A percentile compares a stretch with the other conserved stretches of the same genome.
These are phyloP conservation scores for Riparia riparia DNA, from an alignment of 2,113 vertebrate genomes.

Conservation along the genomic window DNA sequence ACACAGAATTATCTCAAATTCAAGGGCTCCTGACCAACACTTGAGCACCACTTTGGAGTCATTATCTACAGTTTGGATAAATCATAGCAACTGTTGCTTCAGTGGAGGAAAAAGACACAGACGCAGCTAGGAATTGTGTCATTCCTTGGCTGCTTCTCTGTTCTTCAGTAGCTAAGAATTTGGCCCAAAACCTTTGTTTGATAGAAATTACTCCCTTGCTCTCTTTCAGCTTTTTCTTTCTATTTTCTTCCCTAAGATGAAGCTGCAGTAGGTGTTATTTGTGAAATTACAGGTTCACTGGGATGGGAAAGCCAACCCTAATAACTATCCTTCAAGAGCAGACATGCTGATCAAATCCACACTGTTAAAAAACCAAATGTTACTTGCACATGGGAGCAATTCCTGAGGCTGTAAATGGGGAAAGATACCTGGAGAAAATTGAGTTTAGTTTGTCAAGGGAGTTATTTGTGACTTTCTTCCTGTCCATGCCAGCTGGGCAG, in stretches of 20 bases:
- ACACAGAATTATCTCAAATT: neutral
- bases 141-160: neutral
- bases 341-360: neutral
- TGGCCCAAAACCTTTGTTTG: neutral
- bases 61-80: neutral
- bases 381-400: neutral
- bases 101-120: neutral
- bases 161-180: neutral
- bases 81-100: neutral
- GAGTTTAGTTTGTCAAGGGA: neutral
- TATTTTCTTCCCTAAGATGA: neutral
- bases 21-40: neutral
- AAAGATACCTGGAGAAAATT: neutral
- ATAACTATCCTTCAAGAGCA: neutral
- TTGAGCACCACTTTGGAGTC: neutral
- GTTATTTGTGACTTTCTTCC: neutral
- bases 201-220: neutral
- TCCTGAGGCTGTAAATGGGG: neutral
- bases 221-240: neutral
- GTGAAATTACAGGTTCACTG: conserved; percentile 42
- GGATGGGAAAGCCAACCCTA: neutral
- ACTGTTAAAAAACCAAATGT: neutral
- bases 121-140: neutral
- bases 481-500: neutral
- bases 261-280: conserved; percentile 41